A percentile compares a stretch with the other conserved stretches of the same genome.
Conservation (phyloP, 2,888 invertebrate genomes). For the Spialia ferax region DNA sequence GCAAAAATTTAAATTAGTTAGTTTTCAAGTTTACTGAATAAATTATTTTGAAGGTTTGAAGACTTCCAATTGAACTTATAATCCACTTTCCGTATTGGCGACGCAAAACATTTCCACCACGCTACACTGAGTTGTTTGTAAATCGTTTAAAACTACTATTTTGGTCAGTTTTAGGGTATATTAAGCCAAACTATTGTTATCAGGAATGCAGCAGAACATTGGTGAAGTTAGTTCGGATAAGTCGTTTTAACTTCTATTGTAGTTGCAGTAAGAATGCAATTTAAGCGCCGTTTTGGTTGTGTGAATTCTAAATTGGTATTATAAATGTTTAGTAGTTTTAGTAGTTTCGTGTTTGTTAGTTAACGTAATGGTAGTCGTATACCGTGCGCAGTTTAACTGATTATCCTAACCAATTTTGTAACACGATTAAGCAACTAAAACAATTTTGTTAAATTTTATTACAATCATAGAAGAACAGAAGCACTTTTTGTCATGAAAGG, state of each 20-base stretch:
- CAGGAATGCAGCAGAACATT: slow-evolving; percentile 2
- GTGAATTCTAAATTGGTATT: neutral
- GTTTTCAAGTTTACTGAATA: too few species aligned
- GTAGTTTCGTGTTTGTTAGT: too few species aligned
- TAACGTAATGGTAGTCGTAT: too few species aligned
- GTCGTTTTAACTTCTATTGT: slow-evolving; percentile 15
- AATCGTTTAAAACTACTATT: neutral
- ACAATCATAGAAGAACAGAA: too few species aligned
- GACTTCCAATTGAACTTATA: too few species aligned
- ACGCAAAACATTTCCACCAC: too few species aligned
- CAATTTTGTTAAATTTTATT: too few species aligned
- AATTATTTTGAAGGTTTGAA: too few species aligned
- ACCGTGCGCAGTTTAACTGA: neutral
- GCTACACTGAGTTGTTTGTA: neutral
- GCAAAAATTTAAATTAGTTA: too few species aligned
- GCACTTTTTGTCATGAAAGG: too few species aligned
- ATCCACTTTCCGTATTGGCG: neutral
- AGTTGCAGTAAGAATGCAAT: slow-evolving; percentile 8
- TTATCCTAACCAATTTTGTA: neutral
- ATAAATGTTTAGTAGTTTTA: neutral
- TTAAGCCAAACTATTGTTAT: slow-evolving; percentile 21
- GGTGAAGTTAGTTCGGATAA: slow-evolving; percentile 12
- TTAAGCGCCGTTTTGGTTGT: neutral
- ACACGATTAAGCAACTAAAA: neutral
- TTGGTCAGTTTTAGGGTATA: slow-evolving; percentile 7